Conservation (phyloP, 2,888 invertebrate species). For the Epicampocera succincta region DNA sequence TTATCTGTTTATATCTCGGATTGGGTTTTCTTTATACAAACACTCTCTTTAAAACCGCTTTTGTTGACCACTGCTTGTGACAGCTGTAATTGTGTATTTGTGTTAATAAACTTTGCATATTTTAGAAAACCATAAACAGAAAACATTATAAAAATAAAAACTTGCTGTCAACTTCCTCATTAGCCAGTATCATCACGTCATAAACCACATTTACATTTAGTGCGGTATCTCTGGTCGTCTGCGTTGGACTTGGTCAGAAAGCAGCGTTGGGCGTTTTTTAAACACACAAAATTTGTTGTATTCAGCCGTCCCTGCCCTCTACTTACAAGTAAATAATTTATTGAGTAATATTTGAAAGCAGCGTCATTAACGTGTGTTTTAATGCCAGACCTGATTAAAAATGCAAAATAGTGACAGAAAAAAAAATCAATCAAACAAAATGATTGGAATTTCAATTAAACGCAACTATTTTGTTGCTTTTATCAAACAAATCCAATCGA, state of each 20-base stretch:
- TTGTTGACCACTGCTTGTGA: background rate
- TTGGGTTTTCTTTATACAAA: too few species aligned
- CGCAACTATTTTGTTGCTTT: constrained; percentile 14
- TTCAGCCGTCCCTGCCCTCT: background rate
- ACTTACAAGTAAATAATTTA: constrained; percentile 19
- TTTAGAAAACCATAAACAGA: constrained; percentile 33
- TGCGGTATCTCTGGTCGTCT: constrained; percentile 8
- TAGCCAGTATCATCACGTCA: constrained; percentile 65
- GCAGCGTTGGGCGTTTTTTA: constrained; percentile 1
- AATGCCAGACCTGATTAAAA: constrained; percentile 42
- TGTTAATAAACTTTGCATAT: constrained; percentile 35
- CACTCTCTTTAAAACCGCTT: too few species aligned
- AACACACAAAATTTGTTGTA: constrained; percentile 7
- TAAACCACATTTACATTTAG: constrained; percentile 54
- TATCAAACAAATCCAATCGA: constrained; percentile 24
- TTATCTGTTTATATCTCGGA: too few species aligned
- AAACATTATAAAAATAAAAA: constrained; percentile 26
- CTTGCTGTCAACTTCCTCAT: constrained; percentile 63
- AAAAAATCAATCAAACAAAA: constrained; percentile 32
- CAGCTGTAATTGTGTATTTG: constrained; percentile 24
- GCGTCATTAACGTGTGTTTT: constrained; percentile 38
- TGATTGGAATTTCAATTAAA: constrained; percentile 65
- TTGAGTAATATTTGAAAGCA: constrained; percentile 56
- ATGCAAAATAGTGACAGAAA: constrained; percentile 13
- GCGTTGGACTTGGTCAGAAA: constrained; percentile 41